A percentile compares a stretch with the other conserved stretches of the same genome.
Evolutionary conservation across 2,888 invertebrate species (phyloP).

Genomic region (Agrenia bidenticulata): DNA sequence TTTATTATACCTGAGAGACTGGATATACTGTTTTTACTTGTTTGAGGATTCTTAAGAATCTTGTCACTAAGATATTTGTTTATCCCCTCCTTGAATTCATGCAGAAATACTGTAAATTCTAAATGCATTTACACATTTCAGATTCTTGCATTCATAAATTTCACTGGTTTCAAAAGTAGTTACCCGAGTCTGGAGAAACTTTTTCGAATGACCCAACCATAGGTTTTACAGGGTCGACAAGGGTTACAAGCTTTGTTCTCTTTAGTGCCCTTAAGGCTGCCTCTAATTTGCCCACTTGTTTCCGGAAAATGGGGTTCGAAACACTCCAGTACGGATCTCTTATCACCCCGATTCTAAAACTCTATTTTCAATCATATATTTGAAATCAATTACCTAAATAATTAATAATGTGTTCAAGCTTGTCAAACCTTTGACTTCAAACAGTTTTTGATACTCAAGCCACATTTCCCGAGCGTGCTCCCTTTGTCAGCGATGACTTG

Average conservation of each 20-base stretch:
- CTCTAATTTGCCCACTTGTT: not conserved
- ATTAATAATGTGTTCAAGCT: no score
- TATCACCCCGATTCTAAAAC: constrained; percentile 19
- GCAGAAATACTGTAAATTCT: constrained; percentile 26
- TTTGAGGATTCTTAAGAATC: not conserved
- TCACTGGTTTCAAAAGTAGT: not conserved
- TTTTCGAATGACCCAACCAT: not conserved
- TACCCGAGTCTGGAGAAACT: not conserved
- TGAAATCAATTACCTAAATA: not conserved
- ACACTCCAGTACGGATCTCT: constrained; percentile 1
- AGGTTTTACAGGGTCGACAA: not conserved
- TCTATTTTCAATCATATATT: not conserved
- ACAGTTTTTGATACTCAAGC: not conserved
- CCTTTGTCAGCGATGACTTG: constrained; percentile 21
- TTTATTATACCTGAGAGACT: constrained; percentile 34
- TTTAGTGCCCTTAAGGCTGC: not conserved
- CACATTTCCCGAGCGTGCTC: not conserved
- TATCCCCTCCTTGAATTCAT: constrained; percentile 37
- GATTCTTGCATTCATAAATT: not conserved
- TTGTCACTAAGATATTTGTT: constrained; percentile 31
- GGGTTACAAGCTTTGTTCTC: not conserved
- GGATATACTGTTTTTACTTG: not conserved
- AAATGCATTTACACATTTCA: not conserved
- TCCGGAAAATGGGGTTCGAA: not conserved
- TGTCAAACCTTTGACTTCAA: not conserved